Evolutionary conservation across 2,888 invertebrate species (phyloP), one percentile per base, ranked within the genome.

Genomic region (Parthenolecanium corni): DNA sequence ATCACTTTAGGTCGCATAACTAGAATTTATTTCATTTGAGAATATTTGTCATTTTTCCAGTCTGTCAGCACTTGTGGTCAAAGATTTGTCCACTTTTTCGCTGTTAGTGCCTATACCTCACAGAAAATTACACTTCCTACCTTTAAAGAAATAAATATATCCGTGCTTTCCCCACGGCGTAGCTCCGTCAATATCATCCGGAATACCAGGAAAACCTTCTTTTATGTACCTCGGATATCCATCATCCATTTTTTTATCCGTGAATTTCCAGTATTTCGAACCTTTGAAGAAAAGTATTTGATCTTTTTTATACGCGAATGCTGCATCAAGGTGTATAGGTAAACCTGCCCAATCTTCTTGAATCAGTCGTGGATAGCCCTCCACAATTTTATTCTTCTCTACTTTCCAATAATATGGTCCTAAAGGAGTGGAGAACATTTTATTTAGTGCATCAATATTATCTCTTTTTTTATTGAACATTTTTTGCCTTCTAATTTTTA

Each of bases 231-330:
- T 91, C 11, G 96, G 96, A 72, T 95, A 96, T 2, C 83, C 84
- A 1, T 86, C 85, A 71, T 93, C 91, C 76, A 89, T 80, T 70
- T 81, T 82, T 71, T 83, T 84, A 61, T 89, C 87, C 44, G 85
- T 82, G 73, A 86, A 95, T 72, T 93, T 81, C 93, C 94, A 96
- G 75, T 96, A 96, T 72, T 88, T 84, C 46, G 87, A 40, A 11
- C 86, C 95, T 79, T 95, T 95, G 79, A 97, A 96, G 80, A 97
- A 92, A 77, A 93, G 97, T 0, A 93, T 93, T 75, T 93, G 93
- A 68, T 94, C 94, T 73, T 94, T 92, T 74, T 89, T 89, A 76
- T 92, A 92, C 0, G 91, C 91, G 72, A 96, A 90, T 6, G 94
- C 93, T 2, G 94, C 92, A 73, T 97, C 91, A 53, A 97, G 84